Base-by-base conservation (phyloP, 2,113 vertebrate species). In the Pluvianellus socialis region DNA sequence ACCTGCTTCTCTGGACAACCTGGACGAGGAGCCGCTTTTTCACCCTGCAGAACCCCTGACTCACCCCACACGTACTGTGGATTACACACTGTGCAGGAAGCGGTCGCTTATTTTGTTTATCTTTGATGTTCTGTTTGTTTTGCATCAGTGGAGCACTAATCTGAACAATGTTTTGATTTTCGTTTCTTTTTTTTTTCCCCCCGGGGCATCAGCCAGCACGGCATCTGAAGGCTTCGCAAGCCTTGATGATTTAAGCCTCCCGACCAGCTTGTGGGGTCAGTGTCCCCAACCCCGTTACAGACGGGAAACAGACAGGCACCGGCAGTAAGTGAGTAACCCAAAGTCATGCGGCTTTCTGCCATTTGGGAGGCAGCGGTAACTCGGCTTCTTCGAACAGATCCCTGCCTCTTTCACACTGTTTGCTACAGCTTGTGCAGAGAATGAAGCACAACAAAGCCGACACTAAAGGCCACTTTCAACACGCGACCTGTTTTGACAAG, bases 81-180 rank as follows among this genome's bases (percentile, higher is more conserved):
- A 52, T 74, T 44, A 79, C 0, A 2, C 35, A 86, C 1, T 3
- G 22, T 27, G 68, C 49, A 75, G 47, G n/a, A 92, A 92, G 70
- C 52, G 71, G 61, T 61, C 89, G 73, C 73, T 93, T 94, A 4
- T 75, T 96, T 88, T 92, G 55, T 92, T 90, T 92, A 83, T 75
- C 67, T 88, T 91, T 72, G 32, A 79, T 82, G 66, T 56, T 74
- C 56, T 76, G 79, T 49, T 96, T 93, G 86, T 88, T 94, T 94
- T 96, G 79, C 73, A 91, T 88, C 65, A 92, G 38, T 33, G 65
- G 40, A 94, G 53, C 49, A 52, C 58, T 50, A 75, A 80, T 92
- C 68, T 17, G 35, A 96, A 87, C 63, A 93, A 79, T 79, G 76
- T 89, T 94, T 94, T 94, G 61, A 87, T 94, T 94, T 96, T 80